Conservation (phyloP, 2,888 invertebrate genomes). For the Lithophane leautieri region DNA sequence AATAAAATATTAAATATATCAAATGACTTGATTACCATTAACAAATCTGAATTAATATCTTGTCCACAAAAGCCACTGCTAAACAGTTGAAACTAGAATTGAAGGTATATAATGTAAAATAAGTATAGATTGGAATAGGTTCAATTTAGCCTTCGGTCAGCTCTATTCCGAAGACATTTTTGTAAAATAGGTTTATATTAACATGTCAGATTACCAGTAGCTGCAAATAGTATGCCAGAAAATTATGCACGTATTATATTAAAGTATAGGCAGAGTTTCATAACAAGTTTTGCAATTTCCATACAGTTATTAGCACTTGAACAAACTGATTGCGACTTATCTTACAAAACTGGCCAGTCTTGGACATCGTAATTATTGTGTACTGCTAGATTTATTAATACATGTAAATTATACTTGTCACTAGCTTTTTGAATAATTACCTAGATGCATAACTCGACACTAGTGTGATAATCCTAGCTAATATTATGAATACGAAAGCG, state of each 20-base stretch:
- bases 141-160: background rate
- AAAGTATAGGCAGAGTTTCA: slow-evolving; percentile 37
- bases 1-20: no score
- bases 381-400: slow-evolving; percentile 50
- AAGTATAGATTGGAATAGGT: background rate
- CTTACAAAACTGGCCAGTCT: slow-evolving; percentile 35
- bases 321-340: slow-evolving; percentile 42
- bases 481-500: no score
- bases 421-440: slow-evolving; percentile 44
- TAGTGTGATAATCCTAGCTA: slow-evolving; percentile 9
- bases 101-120: no score
- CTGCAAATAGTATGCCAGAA: slow-evolving; percentile 10
- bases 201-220: background rate
- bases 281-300: slow-evolving; percentile 48
- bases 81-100: no score
- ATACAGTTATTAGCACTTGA: slow-evolving; percentile 51
- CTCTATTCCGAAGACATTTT: background rate
- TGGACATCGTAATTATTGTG: slow-evolving; percentile 40
- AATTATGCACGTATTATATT: slow-evolving; percentile 48
- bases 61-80: no score
- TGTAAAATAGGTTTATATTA: slow-evolving; percentile 32
- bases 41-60: no score
- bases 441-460: background rate
- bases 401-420: slow-evolving; percentile 56
- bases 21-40: no score